Evolutionary conservation across 2,797 vertebrate species (phyloP).

Genomic region (Danio aesculapii): DNA sequence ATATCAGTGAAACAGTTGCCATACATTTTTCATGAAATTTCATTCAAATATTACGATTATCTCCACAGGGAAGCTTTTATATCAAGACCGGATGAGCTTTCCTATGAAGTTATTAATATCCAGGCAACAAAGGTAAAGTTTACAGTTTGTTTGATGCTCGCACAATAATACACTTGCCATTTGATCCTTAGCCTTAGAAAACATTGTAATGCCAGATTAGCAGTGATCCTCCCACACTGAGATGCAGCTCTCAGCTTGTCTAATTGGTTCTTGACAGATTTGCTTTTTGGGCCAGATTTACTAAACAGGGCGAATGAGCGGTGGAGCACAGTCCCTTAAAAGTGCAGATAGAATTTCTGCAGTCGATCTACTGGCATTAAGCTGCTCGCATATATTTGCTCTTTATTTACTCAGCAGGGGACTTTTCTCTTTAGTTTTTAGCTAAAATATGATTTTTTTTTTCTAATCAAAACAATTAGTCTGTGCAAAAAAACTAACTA

Average conservation of each 20-base stretch:
- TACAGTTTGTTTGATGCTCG: neutral
- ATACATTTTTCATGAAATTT: neutral
- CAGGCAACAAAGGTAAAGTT: conserved; percentile 90
- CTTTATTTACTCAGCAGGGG: no score
- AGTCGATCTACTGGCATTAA: no score
- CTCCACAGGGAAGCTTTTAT: conserved; percentile 87
- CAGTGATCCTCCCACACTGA: conserved; percentile 44
- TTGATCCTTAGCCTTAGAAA: conserved; percentile 25
- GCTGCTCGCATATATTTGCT: no score
- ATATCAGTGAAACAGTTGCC: neutral
- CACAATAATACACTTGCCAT: neutral
- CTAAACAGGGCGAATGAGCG: neutral
- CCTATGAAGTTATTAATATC: conserved; percentile 91
- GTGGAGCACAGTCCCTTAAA: no score
- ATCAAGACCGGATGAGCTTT: conserved; percentile 88
- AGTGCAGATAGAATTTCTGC: no score
- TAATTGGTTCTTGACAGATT: conserved; percentile 46
- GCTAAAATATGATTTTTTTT: no score
- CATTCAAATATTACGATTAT: conserved; percentile 33
- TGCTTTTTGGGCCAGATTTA: neutral
- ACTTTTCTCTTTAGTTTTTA: no score
- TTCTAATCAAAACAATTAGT: no score
- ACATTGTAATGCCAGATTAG: conserved; percentile 38
- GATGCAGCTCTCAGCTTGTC: conserved; percentile 14
- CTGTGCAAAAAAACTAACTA: no score